Base-by-base conservation (phyloP, 2,888 invertebrate genomes). In the Tillus elongatus region DNA sequence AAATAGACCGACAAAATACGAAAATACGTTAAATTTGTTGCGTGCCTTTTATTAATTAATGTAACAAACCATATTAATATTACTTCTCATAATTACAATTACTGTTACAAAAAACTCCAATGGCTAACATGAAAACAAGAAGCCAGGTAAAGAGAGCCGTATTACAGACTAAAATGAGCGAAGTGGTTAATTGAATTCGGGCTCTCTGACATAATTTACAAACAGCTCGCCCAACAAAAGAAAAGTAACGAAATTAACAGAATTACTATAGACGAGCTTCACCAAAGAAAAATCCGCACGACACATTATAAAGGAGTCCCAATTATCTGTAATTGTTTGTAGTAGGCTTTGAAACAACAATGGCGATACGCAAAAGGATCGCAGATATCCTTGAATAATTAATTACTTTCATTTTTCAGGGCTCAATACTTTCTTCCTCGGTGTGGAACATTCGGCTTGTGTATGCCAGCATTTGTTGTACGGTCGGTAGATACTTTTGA, bases 391-490 rank as follows among this genome's bases (percentile, higher is more conserved):
- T 50, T 49, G 44, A 53, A 52, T 53, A 53, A 53, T 53, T 51
- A 53, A 55, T 54, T 53, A 51, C 49, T 45, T 44, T 47, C 49
- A 52, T 49, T 53, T 52, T 50, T 51, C 50, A 47, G 35, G 32
- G 40, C 49, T 52, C 51, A 41, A 54, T 50, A 51, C 50, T 51
- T 51, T 47, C 51, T 50, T 52, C 50, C 50, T 30, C 42, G 29
- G 33, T 13, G 28, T 29, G 16, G 34, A 29, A 12, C 6, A 29
- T 3, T 46, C 47, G 44, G 46, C 42, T 44, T 56, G 52, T 57
- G 56, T 55, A 57, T 56, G 52, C 52, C 49, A 50, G 52, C 55
- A 53, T 57, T 57, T 55, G 57, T 57, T 56, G 54, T 56, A 54
- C 52, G 49, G 49, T 41, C 43, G 56, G 57, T 51, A 56, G 54